Conservation (phyloP, 2,113 vertebrate species). For the Phylloscopus whistleri region DNA sequence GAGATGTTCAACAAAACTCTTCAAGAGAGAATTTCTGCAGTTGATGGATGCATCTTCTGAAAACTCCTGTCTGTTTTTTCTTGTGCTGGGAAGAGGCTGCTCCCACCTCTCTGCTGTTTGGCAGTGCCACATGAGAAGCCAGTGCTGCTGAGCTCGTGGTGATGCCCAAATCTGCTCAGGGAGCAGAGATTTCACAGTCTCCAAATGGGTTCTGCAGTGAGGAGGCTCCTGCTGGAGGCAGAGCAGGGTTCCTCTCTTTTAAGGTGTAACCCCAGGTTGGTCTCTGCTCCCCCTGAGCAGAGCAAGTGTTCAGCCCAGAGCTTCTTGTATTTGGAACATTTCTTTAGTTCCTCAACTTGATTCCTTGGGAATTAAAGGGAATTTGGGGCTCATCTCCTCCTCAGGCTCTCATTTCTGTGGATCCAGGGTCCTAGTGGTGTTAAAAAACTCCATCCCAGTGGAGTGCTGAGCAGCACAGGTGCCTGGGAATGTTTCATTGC, state of each 20-base stretch:
- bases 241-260: background rate
- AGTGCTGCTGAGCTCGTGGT: background rate
- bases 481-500: background rate
- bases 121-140: background rate
- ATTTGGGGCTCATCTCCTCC: background rate
- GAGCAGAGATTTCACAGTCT: background rate
- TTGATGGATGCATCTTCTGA: background rate
- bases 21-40: background rate
- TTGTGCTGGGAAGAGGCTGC: background rate
- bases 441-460: background rate
- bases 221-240: background rate
- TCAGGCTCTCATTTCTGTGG: background rate
- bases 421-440: background rate
- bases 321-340: background rate
- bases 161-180: background rate
- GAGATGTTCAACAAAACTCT: background rate
- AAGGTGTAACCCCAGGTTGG: background rate
- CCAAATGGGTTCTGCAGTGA: background rate
- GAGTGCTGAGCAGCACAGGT: background rate
- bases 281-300: background rate
- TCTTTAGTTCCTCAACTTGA: background rate
- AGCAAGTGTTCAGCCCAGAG: background rate
- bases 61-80: accelerated
- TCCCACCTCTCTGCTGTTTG: background rate
- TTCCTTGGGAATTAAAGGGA: background rate